Evolutionary conservation across 2,113 vertebrate species (phyloP).

Genomic region (Seriola rivoliana): DNA sequence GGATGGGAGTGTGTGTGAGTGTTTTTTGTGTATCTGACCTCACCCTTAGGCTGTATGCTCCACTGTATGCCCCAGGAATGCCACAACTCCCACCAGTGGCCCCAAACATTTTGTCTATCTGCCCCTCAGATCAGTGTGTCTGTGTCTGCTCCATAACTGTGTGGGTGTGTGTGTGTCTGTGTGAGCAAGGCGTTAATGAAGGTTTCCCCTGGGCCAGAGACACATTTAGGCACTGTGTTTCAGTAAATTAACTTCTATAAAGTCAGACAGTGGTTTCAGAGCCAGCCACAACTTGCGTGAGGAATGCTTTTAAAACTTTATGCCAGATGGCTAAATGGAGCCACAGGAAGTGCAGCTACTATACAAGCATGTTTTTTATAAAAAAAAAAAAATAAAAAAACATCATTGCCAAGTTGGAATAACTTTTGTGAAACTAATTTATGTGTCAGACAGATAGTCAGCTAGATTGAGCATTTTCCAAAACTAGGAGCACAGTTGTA

Average conservation of each 20-base stretch:
- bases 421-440: background rate
- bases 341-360: slow-evolving; percentile 6
- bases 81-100: slow-evolving; percentile 54
- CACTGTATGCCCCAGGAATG: slow-evolving; percentile 71
- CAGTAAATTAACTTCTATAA: slow-evolving; percentile 34
- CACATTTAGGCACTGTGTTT: slow-evolving; percentile 52
- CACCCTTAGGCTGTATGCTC: slow-evolving; percentile 65
- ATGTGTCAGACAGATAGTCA: background rate
- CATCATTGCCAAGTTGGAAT: background rate
- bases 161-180: slow-evolving; percentile 17
- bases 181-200: slow-evolving; percentile 51
- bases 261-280: slow-evolving; percentile 39
- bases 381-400: background rate
- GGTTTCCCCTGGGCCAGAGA: slow-evolving; percentile 48
- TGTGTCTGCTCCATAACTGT: slow-evolving; percentile 31
- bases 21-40: slow-evolving; percentile 57
- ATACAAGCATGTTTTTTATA: background rate
- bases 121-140: slow-evolving; percentile 55
- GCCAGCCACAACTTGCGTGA: slow-evolving; percentile 4
- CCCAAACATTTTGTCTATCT: slow-evolving; percentile 71
- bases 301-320: slow-evolving; percentile 46
- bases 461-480: background rate
- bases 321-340: slow-evolving; percentile 16
- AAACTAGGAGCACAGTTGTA: background rate
- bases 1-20: slow-evolving; percentile 19